Base-by-base conservation (phyloP, 1,140 invertebrate genomes). In the Acromyrmex echinatior region DNA sequence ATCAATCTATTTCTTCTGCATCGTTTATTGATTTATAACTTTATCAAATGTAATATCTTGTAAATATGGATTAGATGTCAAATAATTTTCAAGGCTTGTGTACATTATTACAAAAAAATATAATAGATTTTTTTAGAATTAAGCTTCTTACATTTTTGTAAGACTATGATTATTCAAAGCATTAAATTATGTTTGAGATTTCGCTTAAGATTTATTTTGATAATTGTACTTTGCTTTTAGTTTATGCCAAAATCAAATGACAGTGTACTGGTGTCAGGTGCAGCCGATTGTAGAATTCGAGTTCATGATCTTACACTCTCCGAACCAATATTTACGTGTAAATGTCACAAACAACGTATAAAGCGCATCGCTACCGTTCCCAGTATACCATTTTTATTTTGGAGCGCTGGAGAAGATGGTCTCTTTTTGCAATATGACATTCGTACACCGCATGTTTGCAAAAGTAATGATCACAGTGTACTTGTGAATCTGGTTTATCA, bases 381-480 rank as follows among this genome's bases (percentile, higher is more conserved):
- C 0, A 97, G 98, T 92, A 96, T 97, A 58, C 98, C 99, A 0
- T 96, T 97, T 91, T 95, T 99, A 28, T 98, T 99, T 92, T 99
- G 99, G 98, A 99, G 98, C 87, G 98, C 98, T 3, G 97, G 97
- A 0, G 99, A 99, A 95, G 99, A 99, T 96, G 99, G 99, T 7
- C 95, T 97, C 16, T 96, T 99, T 14, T 96, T 99, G 96, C 98
- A 99, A 95, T 98, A 98, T 95, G 98, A 99, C 92, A 96, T 99
- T 77, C 96, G 98, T 49, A 96, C 96, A 7, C 96, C 96, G 0
- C 98, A 99, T 92, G 96, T 95, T 31, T 99, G 98, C 93, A 93
- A 91, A 89, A 92, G 86, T 35, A 91, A 90, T n/a, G 93, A 94
- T 7, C 91, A 90, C 28, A 95, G 96, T 94, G 97, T 98, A 14